These are phyloP conservation scores for Selenia dentaria DNA, from an alignment of 2,888 invertebrate genomes.

Conservation along the genomic window DNA sequence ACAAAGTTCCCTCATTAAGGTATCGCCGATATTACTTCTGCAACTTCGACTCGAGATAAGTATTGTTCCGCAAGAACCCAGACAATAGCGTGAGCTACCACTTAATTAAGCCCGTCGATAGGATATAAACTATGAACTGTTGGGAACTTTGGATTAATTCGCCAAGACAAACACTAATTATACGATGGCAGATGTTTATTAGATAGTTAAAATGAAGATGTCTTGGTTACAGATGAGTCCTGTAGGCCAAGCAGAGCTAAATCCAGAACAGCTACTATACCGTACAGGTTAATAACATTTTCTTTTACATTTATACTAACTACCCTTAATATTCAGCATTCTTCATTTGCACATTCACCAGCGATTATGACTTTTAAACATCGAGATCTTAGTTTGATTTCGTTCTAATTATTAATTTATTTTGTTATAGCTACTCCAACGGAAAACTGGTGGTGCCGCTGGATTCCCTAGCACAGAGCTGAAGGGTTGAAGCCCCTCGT, in stretches of 20 bases:
- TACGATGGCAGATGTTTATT: constrained; percentile 21
- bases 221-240: constrained; percentile 81
- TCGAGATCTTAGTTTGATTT: not conserved
- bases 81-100: constrained; percentile 78
- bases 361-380: not conserved
- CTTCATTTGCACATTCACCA: constrained; percentile 5
- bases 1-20: constrained; percentile 83
- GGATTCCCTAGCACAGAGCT: constrained; percentile 84
- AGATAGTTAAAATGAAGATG: constrained; percentile 32
- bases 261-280: constrained; percentile 81
- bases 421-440: constrained; percentile 83
- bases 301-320: constrained; percentile 33
- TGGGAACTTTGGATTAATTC: constrained; percentile 62
- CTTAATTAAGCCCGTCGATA: constrained; percentile 77
- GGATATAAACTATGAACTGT: constrained; percentile 58
- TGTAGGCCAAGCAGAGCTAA: constrained; percentile 84
- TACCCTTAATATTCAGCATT: constrained; percentile 12
- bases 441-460: constrained; percentile 85
- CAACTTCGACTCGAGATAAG: constrained; percentile 77
- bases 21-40: constrained; percentile 81
- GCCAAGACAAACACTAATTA: constrained; percentile 54
- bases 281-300: constrained; percentile 78
- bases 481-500: constrained; percentile 69
- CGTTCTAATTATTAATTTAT: constrained; percentile 34
- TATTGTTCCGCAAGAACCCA: constrained; percentile 77